Evolutionary conservation across 2,113 vertebrate species (phyloP).

Genomic region (Epinephelus moara): DNA sequence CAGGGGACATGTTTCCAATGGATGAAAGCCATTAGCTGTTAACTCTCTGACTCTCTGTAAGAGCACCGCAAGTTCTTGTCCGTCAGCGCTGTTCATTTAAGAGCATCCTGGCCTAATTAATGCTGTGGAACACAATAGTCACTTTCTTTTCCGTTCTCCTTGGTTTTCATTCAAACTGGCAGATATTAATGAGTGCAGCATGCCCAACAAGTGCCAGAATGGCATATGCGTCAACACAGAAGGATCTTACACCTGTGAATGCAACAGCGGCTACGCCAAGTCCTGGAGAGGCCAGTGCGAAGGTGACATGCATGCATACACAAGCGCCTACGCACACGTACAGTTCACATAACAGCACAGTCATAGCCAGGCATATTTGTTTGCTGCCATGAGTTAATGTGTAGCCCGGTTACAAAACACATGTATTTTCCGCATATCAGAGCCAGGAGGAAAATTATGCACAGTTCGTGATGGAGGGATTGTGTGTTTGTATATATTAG

Average conservation of each 20-base stretch:
- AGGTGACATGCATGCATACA: slow-evolving; percentile 83
- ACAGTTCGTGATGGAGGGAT: slow-evolving; percentile 21
- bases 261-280: slow-evolving; percentile 88
- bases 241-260: slow-evolving; percentile 92
- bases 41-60: neutral
- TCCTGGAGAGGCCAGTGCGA: slow-evolving; percentile 88
- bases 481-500: slow-evolving; percentile 23
- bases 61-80: slow-evolving; percentile 32
- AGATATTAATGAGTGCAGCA: slow-evolving; percentile 92
- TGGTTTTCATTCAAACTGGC: slow-evolving; percentile 62
- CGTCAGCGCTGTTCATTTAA: slow-evolving; percentile 50
- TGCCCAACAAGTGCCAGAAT: slow-evolving; percentile 87
- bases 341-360: slow-evolving; percentile 29
- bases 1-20: slow-evolving; percentile 37
- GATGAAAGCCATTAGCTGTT: slow-evolving; percentile 21
- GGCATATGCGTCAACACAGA: slow-evolving; percentile 91
- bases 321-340: slow-evolving; percentile 17
- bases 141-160: slow-evolving; percentile 60
- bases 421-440: slow-evolving; percentile 60
- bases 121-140: slow-evolving; percentile 56
- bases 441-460: slow-evolving; percentile 65
- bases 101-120: slow-evolving; percentile 62
- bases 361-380: slow-evolving; percentile 50
- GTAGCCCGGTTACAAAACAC: slow-evolving; percentile 61
- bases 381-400: slow-evolving; percentile 59